Conservation (phyloP, 2,888 invertebrate genomes). For the Pharmacophagus antenor region DNA sequence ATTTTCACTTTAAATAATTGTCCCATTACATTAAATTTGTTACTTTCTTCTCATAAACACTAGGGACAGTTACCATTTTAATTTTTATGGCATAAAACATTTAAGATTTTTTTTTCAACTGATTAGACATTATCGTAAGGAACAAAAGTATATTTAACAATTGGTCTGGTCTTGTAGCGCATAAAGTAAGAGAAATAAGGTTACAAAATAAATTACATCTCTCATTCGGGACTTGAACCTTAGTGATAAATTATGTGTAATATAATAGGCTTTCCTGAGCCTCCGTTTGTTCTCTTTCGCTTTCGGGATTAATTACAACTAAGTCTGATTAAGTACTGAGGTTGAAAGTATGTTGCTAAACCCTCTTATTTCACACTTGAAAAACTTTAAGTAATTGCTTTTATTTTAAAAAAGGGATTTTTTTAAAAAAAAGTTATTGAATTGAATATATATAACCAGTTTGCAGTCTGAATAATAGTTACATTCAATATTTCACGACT, state of each 20-base stretch:
- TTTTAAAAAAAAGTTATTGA: too few relatives aligned
- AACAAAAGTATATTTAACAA: background rate
- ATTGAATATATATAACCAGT: too few relatives aligned
- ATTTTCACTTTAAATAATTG: too few relatives aligned
- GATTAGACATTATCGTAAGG: background rate
- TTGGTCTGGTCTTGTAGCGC: background rate
- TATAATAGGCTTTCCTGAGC: conserved; percentile 15
- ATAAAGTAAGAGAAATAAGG: conserved; percentile 4
- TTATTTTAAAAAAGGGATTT: too few relatives aligned
- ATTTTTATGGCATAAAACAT: background rate
- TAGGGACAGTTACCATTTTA: too few relatives aligned
- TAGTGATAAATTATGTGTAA: conserved; percentile 24
- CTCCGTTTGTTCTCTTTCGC: conserved; percentile 15
- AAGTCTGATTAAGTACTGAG: conserved; percentile 13
- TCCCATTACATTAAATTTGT: too few relatives aligned
- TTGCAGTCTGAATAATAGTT: too few relatives aligned
- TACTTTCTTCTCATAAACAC: too few relatives aligned
- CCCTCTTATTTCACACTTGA: background rate
- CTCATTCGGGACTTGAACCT: conserved; percentile 18
- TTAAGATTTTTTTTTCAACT: background rate
- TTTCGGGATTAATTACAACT: conserved; percentile 17
- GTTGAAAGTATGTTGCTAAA: background rate
- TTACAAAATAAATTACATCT: conserved; percentile 20
- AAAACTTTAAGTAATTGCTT: too few relatives aligned
- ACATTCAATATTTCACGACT: too few relatives aligned